Base-by-base conservation (phyloP, 2,888 invertebrate genomes). In the Rhagonycha lutea region DNA sequence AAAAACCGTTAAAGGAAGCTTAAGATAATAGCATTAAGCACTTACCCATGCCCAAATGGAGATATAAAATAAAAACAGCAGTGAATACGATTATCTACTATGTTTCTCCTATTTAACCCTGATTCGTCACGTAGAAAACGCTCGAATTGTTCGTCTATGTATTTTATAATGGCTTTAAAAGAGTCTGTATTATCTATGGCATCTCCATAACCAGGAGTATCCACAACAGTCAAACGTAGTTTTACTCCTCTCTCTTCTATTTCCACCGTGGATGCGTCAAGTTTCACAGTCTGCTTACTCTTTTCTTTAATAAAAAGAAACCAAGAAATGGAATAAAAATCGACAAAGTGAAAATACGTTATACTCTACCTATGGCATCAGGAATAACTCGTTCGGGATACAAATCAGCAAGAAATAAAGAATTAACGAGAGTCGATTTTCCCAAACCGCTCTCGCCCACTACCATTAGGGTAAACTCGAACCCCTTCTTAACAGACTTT, bases 1-100 rank as follows among this genome's bases (percentile, higher is more conserved):
- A n/a, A n/a, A n/a, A n/a, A n/a, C n/a, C n/a, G n/a, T n/a, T n/a
- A n/a, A n/a, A n/a, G 28, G 28, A 28, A 8, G 9, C n/a, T 47
- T n/a, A 5, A 47, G n/a, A 47, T n/a, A n/a, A n/a, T n/a, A 5
- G n/a, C 1, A 47, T 0, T 47, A 47, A 3, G 12, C 47, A 76
- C 89, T 87, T 90, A 97, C 95, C 98, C 98, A 89, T 98, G 98
- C 68, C 98, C 98, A 88, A 96, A 97, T 0, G 98, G 98, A 73
- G 98, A 98, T 86, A 98, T 96, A 88, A 98, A 98, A 88, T 98
- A 98, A 87, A 98, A 97, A 89, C 96, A 98, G 89, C 98, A 98
- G 86, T 99, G 98, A 82, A 99, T 97, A 85, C 98, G 92, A 88
- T 98, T 98, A 88, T 99, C 98, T 74, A 98, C 94, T 83, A 99